Conservation (phyloP, 2,797 vertebrate genomes). For the Pangasius larnaudii region DNA sequence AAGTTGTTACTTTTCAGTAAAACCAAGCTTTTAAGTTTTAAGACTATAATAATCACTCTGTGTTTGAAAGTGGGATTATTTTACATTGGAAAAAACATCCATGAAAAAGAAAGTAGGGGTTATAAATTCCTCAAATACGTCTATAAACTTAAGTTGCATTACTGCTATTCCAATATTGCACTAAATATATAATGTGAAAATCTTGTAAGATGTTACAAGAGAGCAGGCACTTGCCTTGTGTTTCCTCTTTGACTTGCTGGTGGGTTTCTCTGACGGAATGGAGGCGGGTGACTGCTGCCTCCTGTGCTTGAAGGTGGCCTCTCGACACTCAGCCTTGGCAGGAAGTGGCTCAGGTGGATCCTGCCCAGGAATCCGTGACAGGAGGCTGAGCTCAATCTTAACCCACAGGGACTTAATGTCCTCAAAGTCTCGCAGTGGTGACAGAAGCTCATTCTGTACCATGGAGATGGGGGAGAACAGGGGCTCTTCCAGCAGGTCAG, state of each 20-base stretch:
- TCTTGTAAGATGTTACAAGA: background rate
- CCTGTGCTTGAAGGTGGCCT: conserved; percentile 81
- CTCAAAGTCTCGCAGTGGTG: conserved; percentile 85
- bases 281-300: conserved; percentile 74
- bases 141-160: background rate
- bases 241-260: conserved; percentile 91
- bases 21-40: background rate
- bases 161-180: background rate
- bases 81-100: background rate
- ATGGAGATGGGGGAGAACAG: conserved; percentile 78
- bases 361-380: conserved; percentile 87
- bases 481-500: conserved; percentile 76
- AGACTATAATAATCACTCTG: background rate
- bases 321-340: conserved; percentile 78
- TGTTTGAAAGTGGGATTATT: background rate
- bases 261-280: conserved; percentile 78
- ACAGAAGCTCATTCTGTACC: conserved; percentile 82
- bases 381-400: conserved; percentile 90
- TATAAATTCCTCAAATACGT: background rate
- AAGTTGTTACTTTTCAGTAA: background rate
- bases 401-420: conserved; percentile 92
- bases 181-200: background rate
- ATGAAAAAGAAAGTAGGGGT: background rate
- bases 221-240: conserved; percentile 82
- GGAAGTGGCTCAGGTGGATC: conserved; percentile 69